Evolutionary conservation across 2,797 vertebrate genomes (phyloP), one percentile per base, ranked within the genome.

Genomic region (Oreortyx pictus): DNA sequence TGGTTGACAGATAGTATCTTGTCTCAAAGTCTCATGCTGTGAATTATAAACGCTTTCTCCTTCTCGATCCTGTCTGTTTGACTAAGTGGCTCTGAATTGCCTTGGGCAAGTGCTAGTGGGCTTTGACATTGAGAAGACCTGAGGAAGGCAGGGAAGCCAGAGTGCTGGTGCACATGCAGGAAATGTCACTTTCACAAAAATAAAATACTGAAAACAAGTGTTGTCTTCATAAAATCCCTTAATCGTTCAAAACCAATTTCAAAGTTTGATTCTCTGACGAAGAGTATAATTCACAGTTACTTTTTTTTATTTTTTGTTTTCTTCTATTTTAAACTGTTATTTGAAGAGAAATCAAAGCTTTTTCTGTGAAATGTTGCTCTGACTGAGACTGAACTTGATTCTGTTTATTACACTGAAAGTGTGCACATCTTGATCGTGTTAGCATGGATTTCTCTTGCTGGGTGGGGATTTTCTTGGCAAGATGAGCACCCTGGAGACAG

Each of bases 401-500:
- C 82, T 95, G 24, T 81, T 90, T 61, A 35, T 56, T 90, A 24
- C 82, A 61, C 18, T 82, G 59, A 44, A 95, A 56, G 8, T 87
- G 89, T 64, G 89, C 82, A 72, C 90, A 90, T 92, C 79, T 90
- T 87, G 89, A 86, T 94, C 76, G 74, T 70, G 77, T 79, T 83
- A 74, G 78, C 88, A 70, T 79, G 31, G 47, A 90, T 91, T 88
- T 83, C 82, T 83, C 39, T 35, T 88, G 33, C 74, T 82, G 92
- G 83, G 85, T 95, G 84, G 86, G 67, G 65, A 76, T 95, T 95
- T 94, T 95, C 83, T 92, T 95, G 82, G 94, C 94, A 85, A 91
- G 86, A 88, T 57, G 54, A 92, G 33, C 39, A 3, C 85, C 64
- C 22, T 27, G 62, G 93, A 95, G 92, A 87, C 88, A 94, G 86